A percentile compares a stretch with the other conserved stretches of the same genome.
phyloP scores from a whole-genome alignment of 1,140 invertebrate species.

The Drosophila mayri region DNA sequence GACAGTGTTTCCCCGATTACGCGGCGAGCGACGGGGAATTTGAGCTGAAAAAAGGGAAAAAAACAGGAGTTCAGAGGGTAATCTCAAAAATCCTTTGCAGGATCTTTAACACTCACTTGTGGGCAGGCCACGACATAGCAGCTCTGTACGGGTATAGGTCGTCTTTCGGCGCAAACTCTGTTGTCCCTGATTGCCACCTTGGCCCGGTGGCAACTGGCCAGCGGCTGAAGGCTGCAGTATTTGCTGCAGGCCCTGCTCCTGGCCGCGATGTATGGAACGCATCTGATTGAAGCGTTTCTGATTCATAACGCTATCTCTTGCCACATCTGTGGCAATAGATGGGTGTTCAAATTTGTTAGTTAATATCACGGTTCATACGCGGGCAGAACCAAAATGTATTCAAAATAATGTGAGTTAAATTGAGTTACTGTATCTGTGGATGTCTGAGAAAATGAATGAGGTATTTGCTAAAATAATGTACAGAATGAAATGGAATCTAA shows the following conservation, averaged over 20 bases:
- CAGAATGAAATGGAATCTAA: constrained; percentile 2
- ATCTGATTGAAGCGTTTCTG: constrained; percentile 34
- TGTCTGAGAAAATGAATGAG: constrained; percentile 30
- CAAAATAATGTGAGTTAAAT: constrained; percentile 1
- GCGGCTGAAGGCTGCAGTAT: background rate
- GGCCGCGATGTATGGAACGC: constrained; percentile 23
- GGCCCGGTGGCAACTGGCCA: background rate
- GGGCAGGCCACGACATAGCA: constrained; percentile 23
- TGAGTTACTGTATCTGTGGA: constrained; percentile 9
- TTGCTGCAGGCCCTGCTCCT: constrained; percentile 41
- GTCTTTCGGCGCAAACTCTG: constrained; percentile 33
- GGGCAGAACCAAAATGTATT: background rate
- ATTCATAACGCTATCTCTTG: constrained; percentile 27
- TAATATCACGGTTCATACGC: background rate
- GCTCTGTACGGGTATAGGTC: constrained; percentile 47
- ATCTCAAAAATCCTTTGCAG: too few species aligned
- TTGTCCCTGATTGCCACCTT: background rate
- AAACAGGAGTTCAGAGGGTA: background rate
- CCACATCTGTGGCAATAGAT: background rate
- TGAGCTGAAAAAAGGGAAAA: constrained; percentile 1
- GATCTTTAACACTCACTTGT: constrained; percentile 20
- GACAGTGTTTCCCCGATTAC: background rate
- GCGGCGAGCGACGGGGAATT: constrained; percentile 5
- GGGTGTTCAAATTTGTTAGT: background rate
- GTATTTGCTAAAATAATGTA: constrained; percentile 22